These are phyloP conservation scores for Astyanax mexicanus DNA, from an alignment of 2,797 vertebrate genomes.

Conservation along the genomic window DNA sequence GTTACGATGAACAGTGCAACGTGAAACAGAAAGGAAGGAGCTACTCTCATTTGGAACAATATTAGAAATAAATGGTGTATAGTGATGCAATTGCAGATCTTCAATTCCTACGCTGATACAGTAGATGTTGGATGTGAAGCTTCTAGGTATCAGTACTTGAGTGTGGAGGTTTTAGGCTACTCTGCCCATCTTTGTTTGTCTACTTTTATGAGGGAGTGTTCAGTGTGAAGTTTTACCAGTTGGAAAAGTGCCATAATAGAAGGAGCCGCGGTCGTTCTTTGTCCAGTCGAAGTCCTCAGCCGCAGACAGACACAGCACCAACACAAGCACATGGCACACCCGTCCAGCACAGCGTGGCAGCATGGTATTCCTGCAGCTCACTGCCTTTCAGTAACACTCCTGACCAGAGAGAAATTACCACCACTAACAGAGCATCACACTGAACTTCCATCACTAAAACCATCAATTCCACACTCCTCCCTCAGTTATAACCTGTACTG, in stretches of 20 bases:
- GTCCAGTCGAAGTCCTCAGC: conserved; percentile 85
- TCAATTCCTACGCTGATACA: too few relatives aligned
- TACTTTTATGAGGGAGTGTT: background rate
- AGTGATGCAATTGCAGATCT: too few relatives aligned
- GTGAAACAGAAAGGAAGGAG: too few relatives aligned
- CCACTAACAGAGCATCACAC: conserved; percentile 12
- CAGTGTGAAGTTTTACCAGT: conserved; percentile 75
- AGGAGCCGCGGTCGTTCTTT: conserved; percentile 87
- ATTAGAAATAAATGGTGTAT: too few relatives aligned
- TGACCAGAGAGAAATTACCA: conserved; percentile 55
- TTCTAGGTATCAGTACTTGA: too few relatives aligned
- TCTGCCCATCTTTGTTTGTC: background rate
- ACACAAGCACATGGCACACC: conserved; percentile 79
- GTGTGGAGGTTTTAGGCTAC: too few relatives aligned
- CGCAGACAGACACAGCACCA: conserved; percentile 77
- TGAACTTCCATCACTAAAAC: background rate
- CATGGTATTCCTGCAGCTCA: conserved; percentile 70
- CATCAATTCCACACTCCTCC: background rate
- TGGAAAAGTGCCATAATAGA: conserved; percentile 95
- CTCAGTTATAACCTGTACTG: background rate
- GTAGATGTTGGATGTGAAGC: too few relatives aligned
- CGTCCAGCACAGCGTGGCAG: conserved; percentile 65
- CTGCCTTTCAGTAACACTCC: conserved; percentile 57
- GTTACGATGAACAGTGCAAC: too few relatives aligned
- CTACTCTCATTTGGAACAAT: too few relatives aligned